Evolutionary conservation across 2,113 vertebrate genomes (phyloP), one percentile per base, ranked within the genome.

Genomic region (Lampris megalopsis): DNA sequence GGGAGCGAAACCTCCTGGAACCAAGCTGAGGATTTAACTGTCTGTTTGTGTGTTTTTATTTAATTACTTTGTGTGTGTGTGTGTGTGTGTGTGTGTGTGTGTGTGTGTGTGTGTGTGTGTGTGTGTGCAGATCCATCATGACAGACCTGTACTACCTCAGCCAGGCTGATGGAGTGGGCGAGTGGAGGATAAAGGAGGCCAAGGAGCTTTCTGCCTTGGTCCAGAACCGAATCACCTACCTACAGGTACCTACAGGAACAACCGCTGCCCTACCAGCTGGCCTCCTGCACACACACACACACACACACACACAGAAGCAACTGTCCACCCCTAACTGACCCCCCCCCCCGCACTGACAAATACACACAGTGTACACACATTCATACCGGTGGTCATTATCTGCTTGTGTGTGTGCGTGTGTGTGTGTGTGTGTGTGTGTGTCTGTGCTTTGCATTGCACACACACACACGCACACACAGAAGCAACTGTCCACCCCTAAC

Each of bases 111-210:
- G 43, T 45, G 43, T 45, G 38, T n/a, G 50, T 53, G 0, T 81
- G 43, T 78, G 60, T 62, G 47, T 74, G 61, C 75, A 99, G 98
- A 90, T 98, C 97, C 80, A 95, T 99, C 92, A 97, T 99, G 97
- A 97, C 96, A 5, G 97, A 99, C 94, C 92, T 99, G 85, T 97
- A 97, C 95, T 97, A 98, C 96, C 96, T 99, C 96, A 97, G 97
- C 95, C 97, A 99, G 93, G 96, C 96, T 70, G 97, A 99, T 80
- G 97, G 98, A 89, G 96, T 96, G 59, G 98, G 96, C 70, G 97
- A 97, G 1, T 99, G 97, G 98, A 92, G 97, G 90, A 90, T 95
- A 86, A 98, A 96, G 92, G 97, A 99, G 85, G 97, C 98, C 92
- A 98, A 96, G 95, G 97, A 98, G 91, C 93, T 99, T 82, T 98